Percentiles rank a stretch among this genome's conserved stretches.
These are phyloP conservation scores for Pseudoips prasinana DNA, from an alignment of 2,888 invertebrate genomes.

Conservation along the genomic window DNA sequence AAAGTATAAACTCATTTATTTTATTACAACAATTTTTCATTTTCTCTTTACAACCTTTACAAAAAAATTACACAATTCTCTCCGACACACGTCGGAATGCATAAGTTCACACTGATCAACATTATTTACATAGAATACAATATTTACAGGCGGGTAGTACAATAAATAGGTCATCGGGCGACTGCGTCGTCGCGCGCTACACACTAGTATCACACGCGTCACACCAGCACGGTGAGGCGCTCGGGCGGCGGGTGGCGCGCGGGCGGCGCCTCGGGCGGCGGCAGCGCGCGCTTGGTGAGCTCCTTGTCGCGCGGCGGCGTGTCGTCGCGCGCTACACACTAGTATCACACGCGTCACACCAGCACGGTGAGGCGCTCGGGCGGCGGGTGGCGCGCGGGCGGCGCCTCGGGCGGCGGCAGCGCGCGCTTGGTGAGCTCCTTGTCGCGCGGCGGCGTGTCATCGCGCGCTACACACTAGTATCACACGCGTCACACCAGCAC, in stretches of 20 bases:
- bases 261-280: slow-evolving; percentile 65
- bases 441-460: slow-evolving; percentile 90
- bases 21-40: slow-evolving; percentile 63
- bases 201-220: slow-evolving; percentile 49
- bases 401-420: slow-evolving; percentile 67
- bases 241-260: slow-evolving; percentile 47
- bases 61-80: slow-evolving; percentile 59
- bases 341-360: slow-evolving; percentile 44
- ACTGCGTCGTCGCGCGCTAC: slow-evolving; percentile 23
- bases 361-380: slow-evolving; percentile 68
- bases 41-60: slow-evolving; percentile 65
- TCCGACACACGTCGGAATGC: slow-evolving; percentile 42
- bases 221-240: slow-evolving; percentile 61
- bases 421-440: slow-evolving; percentile 89
- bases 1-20: slow-evolving; percentile 23
- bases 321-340: slow-evolving; percentile 59
- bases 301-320: slow-evolving; percentile 63
- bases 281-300: slow-evolving; percentile 87
- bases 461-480: slow-evolving; percentile 81
- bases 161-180: slow-evolving; percentile 53
- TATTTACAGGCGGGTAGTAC: slow-evolving; percentile 73
- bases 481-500: too few species aligned
- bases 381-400: slow-evolving; percentile 44
- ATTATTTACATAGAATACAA: slow-evolving; percentile 72
- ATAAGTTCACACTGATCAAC: slow-evolving; percentile 54